These are phyloP conservation scores for Protonemura montana DNA, from an alignment of 2,888 invertebrate genomes.

Conservation along the genomic window DNA sequence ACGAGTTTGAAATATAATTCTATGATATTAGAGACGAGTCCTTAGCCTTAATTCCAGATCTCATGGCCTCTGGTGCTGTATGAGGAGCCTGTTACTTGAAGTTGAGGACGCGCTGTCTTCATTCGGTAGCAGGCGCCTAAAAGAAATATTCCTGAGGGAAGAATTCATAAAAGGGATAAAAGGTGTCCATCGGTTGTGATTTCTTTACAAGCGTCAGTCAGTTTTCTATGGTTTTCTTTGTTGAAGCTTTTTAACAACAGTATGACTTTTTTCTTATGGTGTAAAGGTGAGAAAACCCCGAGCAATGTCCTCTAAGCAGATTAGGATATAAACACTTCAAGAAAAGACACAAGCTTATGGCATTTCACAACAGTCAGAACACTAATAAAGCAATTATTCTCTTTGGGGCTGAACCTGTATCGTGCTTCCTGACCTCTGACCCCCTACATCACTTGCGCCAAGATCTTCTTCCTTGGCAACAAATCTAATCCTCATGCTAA, in stretches of 20 bases:
- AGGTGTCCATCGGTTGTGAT: neutral
- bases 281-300: neutral
- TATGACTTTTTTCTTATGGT: neutral
- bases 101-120: neutral
- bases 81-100: neutral
- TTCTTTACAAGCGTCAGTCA: too few relatives aligned
- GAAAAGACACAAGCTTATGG: neutral
- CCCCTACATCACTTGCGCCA: neutral
- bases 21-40: constrained; percentile 21
- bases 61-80: neutral
- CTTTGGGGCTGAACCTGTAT: neutral
- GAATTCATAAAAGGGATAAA: neutral
- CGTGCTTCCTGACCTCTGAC: neutral
- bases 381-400: neutral
- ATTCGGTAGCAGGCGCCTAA: neutral
- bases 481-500: neutral
- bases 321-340: neutral
- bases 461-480: neutral
- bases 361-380: neutral
- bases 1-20: constrained; percentile 34
- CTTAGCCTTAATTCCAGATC: constrained; percentile 23
- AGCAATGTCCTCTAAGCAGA: neutral
- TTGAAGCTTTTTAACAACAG: too few relatives aligned
- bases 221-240: too few relatives aligned
- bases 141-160: neutral